Conservation (phyloP, 2,888 invertebrate genomes). For the Xestobium rufovillosum region DNA sequence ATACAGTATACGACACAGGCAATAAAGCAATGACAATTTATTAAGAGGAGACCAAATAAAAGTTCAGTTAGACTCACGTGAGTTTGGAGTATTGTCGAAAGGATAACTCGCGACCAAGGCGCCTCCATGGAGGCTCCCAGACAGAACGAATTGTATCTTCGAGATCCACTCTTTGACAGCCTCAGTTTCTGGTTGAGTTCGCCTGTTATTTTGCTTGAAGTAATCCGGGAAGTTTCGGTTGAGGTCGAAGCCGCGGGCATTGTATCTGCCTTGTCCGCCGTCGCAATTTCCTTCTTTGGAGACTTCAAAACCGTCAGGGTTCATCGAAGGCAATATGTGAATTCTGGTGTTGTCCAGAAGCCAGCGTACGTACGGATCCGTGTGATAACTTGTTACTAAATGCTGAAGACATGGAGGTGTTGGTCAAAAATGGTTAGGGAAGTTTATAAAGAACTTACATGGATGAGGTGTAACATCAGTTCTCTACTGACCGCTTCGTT, state of each 20-base stretch:
- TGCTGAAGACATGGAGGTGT: conserved; percentile 53
- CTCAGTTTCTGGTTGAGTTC: conserved; percentile 89
- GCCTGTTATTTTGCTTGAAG: conserved; percentile 81
- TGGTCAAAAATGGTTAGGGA: conserved; percentile 2
- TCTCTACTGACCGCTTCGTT: conserved; percentile 96
- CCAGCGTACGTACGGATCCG: conserved; percentile 82
- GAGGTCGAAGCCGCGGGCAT: conserved; percentile 81
- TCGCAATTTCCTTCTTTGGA: conserved; percentile 85
- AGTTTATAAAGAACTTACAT: conserved; percentile 50
- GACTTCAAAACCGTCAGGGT: conserved; percentile 94
- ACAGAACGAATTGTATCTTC: conserved; percentile 87
- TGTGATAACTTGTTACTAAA: conserved; percentile 72
- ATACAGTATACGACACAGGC: conserved; percentile 14
- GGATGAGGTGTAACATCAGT: conserved; percentile 83
- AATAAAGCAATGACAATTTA: neutral
- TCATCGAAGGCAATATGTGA: conserved; percentile 97
- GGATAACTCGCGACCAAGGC: conserved; percentile 95
- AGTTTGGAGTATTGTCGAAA: conserved; percentile 90
- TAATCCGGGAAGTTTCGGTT: conserved; percentile 96
- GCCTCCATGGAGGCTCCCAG: conserved; percentile 92
- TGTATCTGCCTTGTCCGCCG: conserved; percentile 81
- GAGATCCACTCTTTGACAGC: conserved; percentile 92
- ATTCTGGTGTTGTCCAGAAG: conserved; percentile 90
- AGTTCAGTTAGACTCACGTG: conserved; percentile 59
- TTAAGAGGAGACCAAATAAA: conserved; percentile 10